Evolutionary conservation across 23 tunicate species (phyloP), one percentile per base, ranked within the genome.

Genomic region (Halocynthia roretzi): DNA sequence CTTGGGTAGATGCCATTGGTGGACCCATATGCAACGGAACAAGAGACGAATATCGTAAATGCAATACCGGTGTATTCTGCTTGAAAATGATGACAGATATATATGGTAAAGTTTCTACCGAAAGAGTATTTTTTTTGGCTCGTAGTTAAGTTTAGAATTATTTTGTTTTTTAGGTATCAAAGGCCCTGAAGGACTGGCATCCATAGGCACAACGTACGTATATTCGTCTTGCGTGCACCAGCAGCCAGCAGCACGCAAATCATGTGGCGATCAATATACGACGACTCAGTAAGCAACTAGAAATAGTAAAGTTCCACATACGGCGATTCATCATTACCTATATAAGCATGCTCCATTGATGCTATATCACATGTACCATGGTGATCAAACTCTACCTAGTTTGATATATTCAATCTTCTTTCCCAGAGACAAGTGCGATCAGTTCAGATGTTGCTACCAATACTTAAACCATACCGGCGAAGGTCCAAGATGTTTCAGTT

Each of bases 111-210:
- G 10, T 12, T 50, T 17, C 72, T 58, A 52, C 40, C 69, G 17
- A 2, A 14, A n/a, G 19, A 44, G 15, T 72, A 14, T 0, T 50
- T 72, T 1, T 12, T 72, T 51, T 14, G 17, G 52, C 10, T 77
- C 60, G 54, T 11, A 8, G 10, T 55, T 14, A 40, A 5, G 8
- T 75, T 63, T 4, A 14, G 8, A 21, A 50, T 20, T 8, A 9
- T 75, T 40, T 75, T 53, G 68, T 55, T 60, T 49, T 54, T 14
- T 71, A 80, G 95, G 95, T 7, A 66, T 88, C 31, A 12, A 58
- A 22, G 95, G 95, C 8, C 78, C 86, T 5, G 87, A 88, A 73
- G 95, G 95, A 40, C 67, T 78, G 48, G 62, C 18, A 6, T 54
- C 53, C 6, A 55, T 77, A n/a, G 84, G 87, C 9, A 54, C 62